These are phyloP conservation scores for Parambassis ranga DNA, from an alignment of 2,797 vertebrate genomes.

Conservation along the genomic window DNA sequence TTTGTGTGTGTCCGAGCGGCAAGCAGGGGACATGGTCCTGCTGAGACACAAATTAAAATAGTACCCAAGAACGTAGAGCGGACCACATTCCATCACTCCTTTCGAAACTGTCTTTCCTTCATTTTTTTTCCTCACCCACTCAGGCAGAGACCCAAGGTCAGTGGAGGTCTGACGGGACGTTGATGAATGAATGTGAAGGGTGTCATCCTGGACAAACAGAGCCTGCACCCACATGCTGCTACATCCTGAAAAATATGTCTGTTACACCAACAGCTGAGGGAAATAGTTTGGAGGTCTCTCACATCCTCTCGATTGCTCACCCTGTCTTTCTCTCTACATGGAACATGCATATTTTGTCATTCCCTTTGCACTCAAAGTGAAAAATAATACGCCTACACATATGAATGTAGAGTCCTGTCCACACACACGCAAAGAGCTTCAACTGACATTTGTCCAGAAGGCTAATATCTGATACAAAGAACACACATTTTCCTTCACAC, in stretches of 20 bases:
- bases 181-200: conserved; percentile 73
- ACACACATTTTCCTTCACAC: conserved; percentile 6
- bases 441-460: background rate
- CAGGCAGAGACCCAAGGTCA: conserved; percentile 57
- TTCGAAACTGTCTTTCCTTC: conserved; percentile 2
- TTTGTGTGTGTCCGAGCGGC: background rate
- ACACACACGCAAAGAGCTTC: background rate
- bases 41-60: conserved; percentile 31
- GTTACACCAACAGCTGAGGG: conserved; percentile 52
- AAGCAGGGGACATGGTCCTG: background rate
- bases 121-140: conserved; percentile 9
- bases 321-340: conserved; percentile 1
- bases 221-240: conserved; percentile 64
- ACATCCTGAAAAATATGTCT: conserved; percentile 70
- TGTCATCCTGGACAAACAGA: conserved; percentile 72
- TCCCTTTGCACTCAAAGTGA: background rate
- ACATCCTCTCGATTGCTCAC: conserved; percentile 39
- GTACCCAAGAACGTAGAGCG: conserved; percentile 12
- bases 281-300: conserved; percentile 53
- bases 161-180: conserved; percentile 56
- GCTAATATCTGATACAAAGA: conserved; percentile 1
- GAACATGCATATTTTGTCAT: conserved; percentile 20
- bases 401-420: too few species aligned
- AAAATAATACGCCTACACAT: conserved; percentile 5
- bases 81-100: conserved; percentile 28